Evolutionary conservation across 2,888 invertebrate species (phyloP).

Genomic region (Dysmachus trigonus): DNA sequence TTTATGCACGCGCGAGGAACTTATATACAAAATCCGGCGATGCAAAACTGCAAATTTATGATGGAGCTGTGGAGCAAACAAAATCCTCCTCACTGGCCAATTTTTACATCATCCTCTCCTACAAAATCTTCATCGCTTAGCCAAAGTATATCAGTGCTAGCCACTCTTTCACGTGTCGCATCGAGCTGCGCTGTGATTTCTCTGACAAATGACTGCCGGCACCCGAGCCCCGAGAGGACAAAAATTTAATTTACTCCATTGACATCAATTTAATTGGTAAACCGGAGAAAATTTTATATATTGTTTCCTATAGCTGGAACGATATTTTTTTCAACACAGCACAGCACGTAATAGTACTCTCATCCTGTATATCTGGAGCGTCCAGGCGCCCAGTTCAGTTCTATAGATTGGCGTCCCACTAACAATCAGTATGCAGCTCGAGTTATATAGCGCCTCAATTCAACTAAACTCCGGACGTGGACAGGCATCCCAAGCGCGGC

Average conservation of each 20-base stretch:
- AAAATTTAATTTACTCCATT: slow-evolving; percentile 9
- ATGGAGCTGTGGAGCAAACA: background rate
- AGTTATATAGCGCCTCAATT: background rate
- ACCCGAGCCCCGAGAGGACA: background rate
- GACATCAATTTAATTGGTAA: slow-evolving; percentile 22
- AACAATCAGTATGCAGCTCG: background rate
- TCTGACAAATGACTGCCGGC: slow-evolving; percentile 1
- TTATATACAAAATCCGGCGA: background rate
- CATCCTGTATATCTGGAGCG: background rate
- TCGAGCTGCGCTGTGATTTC: slow-evolving; percentile 5
- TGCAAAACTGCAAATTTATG: background rate
- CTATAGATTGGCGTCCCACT: background rate
- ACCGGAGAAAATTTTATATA: background rate
- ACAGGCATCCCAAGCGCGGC: background rate
- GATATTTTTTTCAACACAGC: background rate
- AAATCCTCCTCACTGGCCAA: background rate
- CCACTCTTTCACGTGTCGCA: background rate
- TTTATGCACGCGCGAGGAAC: background rate
- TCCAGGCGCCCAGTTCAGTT: background rate
- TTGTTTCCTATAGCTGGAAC: background rate
- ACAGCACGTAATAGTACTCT: background rate
- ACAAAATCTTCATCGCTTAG: background rate
- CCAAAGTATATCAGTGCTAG: background rate
- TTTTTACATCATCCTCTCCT: background rate
- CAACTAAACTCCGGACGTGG: background rate